Evolutionary conservation across 2,797 vertebrate genomes (phyloP), one percentile per base, ranked within the genome.

Genomic region (Lepilemur septentrionalis): DNA sequence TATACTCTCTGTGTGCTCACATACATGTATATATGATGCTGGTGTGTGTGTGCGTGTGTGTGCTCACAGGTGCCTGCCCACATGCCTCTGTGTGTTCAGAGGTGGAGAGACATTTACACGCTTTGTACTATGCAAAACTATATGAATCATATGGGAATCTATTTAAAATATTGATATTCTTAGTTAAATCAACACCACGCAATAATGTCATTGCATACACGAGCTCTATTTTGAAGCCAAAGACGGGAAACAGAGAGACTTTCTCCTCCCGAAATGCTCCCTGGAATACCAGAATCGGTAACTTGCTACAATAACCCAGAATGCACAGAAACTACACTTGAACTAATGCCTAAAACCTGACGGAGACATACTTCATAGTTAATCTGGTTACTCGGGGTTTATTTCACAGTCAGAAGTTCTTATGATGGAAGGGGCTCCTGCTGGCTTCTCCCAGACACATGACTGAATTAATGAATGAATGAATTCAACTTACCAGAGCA

Each of bases 321-420:
- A 97, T 0, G 5, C 89, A 86, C 67, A 82, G 93, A 95, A 98
- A 98, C 88, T 72, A 90, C 32, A 93, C 97, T 96, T 97, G 98
- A 98, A 98, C 98, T 97, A 98, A 98, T 98, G 97, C 97, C 96
- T 89, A 91, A 96, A 97, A 97, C 97, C 97, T 97, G 98, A 93
- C 93, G 97, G 98, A 97, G 96, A 93, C 98, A 98, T 98, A 98
- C 97, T 98, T 98, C 98, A 97, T 92, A 76, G 98, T 98, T 98
- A 98, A 98, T 98, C 98, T 98, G 98, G 98, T 98, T 98, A 98
- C 92, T 96, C 1, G 65, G 97, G 98, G 97, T 98, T 98, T 98
- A 98, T 98, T 98, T 98, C 98, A 97, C 98, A 98, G 98, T 98
- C 96, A 96, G 98, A 98, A 98, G 97, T 98, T 98, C 98, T 98